Evolutionary conservation across 2,888 invertebrate genomes (phyloP), one percentile per base, ranked within the genome.

Genomic region (Mythimna impura): DNA sequence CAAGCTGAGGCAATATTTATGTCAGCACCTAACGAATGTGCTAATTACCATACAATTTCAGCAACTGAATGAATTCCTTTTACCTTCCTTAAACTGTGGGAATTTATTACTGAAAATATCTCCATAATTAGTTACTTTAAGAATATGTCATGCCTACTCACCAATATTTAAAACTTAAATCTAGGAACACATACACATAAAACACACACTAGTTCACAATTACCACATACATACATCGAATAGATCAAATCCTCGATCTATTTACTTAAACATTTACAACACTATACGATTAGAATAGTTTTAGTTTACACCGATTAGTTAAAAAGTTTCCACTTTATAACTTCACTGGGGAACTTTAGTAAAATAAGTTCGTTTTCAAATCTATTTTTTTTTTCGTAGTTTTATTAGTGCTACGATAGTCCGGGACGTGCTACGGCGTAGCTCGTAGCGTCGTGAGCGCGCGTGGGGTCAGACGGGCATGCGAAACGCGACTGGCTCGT

Each of bases 401-500:
- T 65, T 57, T 55, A 63, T 30, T 34, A 63, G 57, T 71, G 70
- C 73, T 75, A 75, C 73, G 75, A 77, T 54, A 73, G 60, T 62
- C 78, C 68, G 67, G 76, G 78, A 78, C 71, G 75, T 76, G 86
- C 89, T 91, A 90, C 92, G 90, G 81, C 81, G 77, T 91, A 89
- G 91, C 90, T 87, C 90, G 93, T 92, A 91, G 91, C 85, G 36
- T 22, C 12, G 20, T 20, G 66, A 73, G 73, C 85, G 83, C 88
- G 86, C 83, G 92, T 92, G 88, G 73, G 80, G 74, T 76, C 89
- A 76, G 81, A 76, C 78, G 83, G 88, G 86, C 85, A 89, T 89
- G 78, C 93, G 89, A 87, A 86, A 88, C 89, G 88, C 90, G 91
- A 91, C 91, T 93, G 93, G 82, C 89, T 89, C 86, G 73, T 86